Conservation (phyloP, 2,113 vertebrate genomes). For the Anoura caudifer region DNA sequence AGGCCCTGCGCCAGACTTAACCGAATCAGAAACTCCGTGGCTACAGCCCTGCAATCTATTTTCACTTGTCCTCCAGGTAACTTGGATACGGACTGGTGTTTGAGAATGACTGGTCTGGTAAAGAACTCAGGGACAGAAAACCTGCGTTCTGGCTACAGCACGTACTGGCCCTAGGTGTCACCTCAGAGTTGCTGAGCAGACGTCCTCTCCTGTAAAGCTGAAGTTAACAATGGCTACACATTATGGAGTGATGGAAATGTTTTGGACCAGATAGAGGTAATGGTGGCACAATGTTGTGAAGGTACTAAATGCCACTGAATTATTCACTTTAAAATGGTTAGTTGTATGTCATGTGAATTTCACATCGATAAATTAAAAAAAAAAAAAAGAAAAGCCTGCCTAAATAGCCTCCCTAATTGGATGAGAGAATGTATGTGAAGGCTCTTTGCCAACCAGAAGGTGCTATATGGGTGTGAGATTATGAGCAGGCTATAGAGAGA, state of each 20-base stretch:
- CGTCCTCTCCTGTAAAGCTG: background rate
- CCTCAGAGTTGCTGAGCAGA: background rate
- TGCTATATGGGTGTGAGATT: background rate
- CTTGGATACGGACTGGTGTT: background rate
- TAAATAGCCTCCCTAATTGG: background rate
- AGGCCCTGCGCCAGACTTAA: background rate
- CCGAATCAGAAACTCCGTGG: background rate
- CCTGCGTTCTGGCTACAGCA: background rate
- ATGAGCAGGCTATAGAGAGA: background rate
- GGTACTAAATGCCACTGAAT: background rate
- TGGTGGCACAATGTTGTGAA: background rate
- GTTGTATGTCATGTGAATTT: background rate
- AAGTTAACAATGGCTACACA: background rate
- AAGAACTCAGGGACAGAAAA: background rate
- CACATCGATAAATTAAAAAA: background rate
- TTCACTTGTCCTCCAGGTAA: background rate
- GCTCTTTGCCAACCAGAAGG: background rate
- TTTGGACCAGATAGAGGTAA: background rate
- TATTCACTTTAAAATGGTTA: background rate
- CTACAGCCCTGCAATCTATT: background rate
- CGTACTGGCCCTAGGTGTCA: background rate
- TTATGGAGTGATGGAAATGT: background rate
- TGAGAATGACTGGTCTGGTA: background rate
- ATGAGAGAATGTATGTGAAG: background rate
- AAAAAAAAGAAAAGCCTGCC: background rate